Evolutionary conservation across 2,797 vertebrate genomes (phyloP).

Genomic region (Micropoecilia bifurca): DNA sequence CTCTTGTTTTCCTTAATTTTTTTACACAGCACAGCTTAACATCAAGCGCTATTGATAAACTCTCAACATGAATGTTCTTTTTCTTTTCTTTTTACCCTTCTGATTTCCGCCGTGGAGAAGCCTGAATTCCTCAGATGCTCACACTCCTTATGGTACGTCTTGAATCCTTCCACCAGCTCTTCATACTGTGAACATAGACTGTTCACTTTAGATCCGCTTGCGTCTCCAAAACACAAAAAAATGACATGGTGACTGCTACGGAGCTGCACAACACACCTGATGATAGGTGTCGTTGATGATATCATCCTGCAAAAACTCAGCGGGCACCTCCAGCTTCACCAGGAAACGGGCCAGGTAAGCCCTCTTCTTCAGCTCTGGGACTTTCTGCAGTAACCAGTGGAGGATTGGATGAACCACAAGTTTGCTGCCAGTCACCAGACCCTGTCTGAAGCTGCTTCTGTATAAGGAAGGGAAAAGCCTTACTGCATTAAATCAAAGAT

Average conservation of each 20-base stretch:
- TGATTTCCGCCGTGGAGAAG: conserved; percentile 95
- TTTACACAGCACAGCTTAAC: background rate
- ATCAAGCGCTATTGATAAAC: background rate
- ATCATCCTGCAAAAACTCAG: conserved; percentile 94
- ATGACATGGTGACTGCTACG: background rate
- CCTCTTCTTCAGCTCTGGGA: conserved; percentile 92
- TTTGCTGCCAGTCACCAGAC: conserved; percentile 92
- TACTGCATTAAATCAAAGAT: background rate
- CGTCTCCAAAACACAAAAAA: background rate
- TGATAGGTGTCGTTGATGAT: conserved; percentile 88
- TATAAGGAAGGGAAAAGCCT: background rate
- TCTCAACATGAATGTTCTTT: background rate
- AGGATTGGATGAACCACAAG: conserved; percentile 93
- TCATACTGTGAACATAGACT: conserved; percentile 86
- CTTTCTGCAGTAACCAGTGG: conserved; percentile 93
- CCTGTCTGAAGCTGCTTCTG: conserved; percentile 93
- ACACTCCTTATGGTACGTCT: conserved; percentile 94
- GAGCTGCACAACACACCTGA: conserved; percentile 83
- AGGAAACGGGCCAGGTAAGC: conserved; percentile 95
- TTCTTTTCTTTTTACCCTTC: conserved; percentile 84
- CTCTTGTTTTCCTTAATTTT: background rate
- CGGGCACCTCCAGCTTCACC: conserved; percentile 91
- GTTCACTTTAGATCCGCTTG: background rate
- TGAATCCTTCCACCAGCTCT: conserved; percentile 95
- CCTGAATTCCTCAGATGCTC: conserved; percentile 94